phyloP scores from a whole-genome alignment of 1,140 invertebrate species.

The Camponotus pennsylvanicus region DNA sequence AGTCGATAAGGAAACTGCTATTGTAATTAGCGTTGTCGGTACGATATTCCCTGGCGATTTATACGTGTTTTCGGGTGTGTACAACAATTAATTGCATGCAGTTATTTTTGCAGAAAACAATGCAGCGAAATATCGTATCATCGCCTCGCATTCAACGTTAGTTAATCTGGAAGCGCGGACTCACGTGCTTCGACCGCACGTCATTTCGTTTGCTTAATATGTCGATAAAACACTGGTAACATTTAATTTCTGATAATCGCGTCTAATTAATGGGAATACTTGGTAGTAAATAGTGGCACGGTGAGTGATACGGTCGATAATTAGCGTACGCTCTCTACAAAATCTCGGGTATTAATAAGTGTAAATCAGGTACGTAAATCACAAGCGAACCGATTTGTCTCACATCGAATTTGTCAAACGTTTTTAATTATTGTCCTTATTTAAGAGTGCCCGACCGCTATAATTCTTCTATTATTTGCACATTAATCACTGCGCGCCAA shows the following conservation, averaged over 20 bases:
- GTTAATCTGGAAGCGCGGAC: neutral
- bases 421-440: slow-evolving; percentile 51
- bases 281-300: slow-evolving; percentile 17
- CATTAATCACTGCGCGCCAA: slow-evolving; percentile 31
- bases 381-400: slow-evolving; percentile 38
- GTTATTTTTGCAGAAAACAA: neutral
- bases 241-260: slow-evolving; percentile 20
- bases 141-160: slow-evolving; percentile 41
- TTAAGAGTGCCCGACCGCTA: slow-evolving; percentile 8
- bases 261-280: slow-evolving; percentile 63
- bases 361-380: slow-evolving; percentile 19
- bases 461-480: slow-evolving; percentile 42
- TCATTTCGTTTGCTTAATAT: neutral
- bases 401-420: slow-evolving; percentile 34
- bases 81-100: slow-evolving; percentile 60
- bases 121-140: slow-evolving; percentile 17
- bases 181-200: neutral
- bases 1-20: slow-evolving; percentile 71
- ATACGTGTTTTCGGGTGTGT: slow-evolving; percentile 51
- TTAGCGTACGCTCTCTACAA: neutral
- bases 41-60: slow-evolving; percentile 49
- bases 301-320: neutral
- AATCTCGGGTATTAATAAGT: slow-evolving; percentile 27
- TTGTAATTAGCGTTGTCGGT: slow-evolving; percentile 68
- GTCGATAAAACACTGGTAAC: slow-evolving; percentile 5